Base-by-base conservation (phyloP, 2,888 invertebrate genomes). In the Melikaiella ostensackeni region DNA sequence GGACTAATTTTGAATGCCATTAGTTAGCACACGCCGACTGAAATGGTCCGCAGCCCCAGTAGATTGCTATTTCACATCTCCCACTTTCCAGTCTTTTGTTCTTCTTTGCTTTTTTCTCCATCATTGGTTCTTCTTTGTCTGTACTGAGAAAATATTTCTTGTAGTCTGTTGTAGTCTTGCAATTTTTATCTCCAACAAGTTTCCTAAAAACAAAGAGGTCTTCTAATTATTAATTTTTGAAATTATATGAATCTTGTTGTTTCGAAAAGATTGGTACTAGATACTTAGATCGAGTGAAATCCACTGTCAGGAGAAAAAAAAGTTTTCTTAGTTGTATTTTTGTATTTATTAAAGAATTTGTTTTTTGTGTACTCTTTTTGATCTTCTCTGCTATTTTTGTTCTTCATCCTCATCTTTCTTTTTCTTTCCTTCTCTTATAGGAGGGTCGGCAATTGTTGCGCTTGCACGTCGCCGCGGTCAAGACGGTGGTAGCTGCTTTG, bases 1-100 rank as follows among this genome's bases (percentile, higher is more conserved):
- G 88, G 89, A 89, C 90, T 90, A 91, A 91, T 91, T 91, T 91
- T 91, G 90, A 91, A 91, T 90, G 91, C 90, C 91, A 91, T 91
- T 91, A 91, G 89, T 90, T 89, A 89, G 87, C 88, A 85, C 87
- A 89, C 83, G 88, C 89, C 91, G 90, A 83, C 86, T 79, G 50
- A 33, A 70, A 70, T 70, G 57, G 24, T 57, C 57, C 24, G 57
- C 57, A 50, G 50, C 50, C 70, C 30, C 30, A 19, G 50, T 46
- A 70, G 75, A 76, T 83, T 63, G 77, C 80, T 78, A 73, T 80
- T 81, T 75, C 77, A 59, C 76, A 59, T 75, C 61, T 57, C 57
- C 57, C 24, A 24, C 24, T 24, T 13, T 57, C 7, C 6, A 19
- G 50, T 50, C 16, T 42, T 64, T 64, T 64, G 1, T 27, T 42